Evolutionary conservation across 92 coral and sea anemone species (phyloP).

Genomic region (Phenganax marumi): DNA sequence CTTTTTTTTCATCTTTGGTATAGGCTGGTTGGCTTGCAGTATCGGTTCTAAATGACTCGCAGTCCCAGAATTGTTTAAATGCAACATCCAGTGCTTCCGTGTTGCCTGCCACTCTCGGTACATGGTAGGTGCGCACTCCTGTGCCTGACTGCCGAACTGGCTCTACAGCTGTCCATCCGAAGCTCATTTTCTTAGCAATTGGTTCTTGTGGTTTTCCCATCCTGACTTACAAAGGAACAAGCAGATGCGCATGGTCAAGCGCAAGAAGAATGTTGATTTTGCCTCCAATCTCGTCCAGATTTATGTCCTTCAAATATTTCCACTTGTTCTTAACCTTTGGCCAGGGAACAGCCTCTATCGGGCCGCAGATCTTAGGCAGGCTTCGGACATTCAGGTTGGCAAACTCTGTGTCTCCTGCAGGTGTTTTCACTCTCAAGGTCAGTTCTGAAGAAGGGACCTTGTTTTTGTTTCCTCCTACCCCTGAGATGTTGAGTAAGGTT

Average conservation of each 20-base stretch:
- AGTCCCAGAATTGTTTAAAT: conserved; percentile 62
- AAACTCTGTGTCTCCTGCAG: conserved; percentile 16
- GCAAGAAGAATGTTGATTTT: conserved; percentile 45
- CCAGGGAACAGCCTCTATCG: conserved; percentile 33
- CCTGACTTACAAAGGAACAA: conserved; percentile 41
- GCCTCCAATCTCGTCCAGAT: conserved; percentile 33
- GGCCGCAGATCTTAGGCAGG: conserved; percentile 20
- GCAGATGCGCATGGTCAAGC: conserved; percentile 30
- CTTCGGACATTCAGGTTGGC: conserved; percentile 21
- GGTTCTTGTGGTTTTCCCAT: conserved; percentile 40
- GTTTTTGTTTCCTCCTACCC: conserved; percentile 22
- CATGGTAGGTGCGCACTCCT: conserved; percentile 46
- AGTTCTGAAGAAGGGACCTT: not conserved
- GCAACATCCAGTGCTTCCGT: conserved; percentile 38
- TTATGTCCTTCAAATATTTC: conserved; percentile 9
- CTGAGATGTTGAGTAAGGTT: conserved; percentile 9
- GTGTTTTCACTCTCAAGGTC: conserved; percentile 15
- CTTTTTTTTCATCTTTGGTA: conserved; percentile 52
- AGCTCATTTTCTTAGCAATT: conserved; percentile 40
- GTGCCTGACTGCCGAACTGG: conserved; percentile 45
- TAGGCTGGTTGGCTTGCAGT: conserved; percentile 25
- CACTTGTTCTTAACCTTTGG: conserved; percentile 37
- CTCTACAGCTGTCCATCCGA: conserved; percentile 68
- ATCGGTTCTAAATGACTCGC: conserved; percentile 62
- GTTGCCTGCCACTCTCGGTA: conserved; percentile 27